Percentiles rank a stretch among this genome's conserved stretches.
Conservation (phyloP, 2,888 invertebrate species). For the Drosophila macrospina region DNA sequence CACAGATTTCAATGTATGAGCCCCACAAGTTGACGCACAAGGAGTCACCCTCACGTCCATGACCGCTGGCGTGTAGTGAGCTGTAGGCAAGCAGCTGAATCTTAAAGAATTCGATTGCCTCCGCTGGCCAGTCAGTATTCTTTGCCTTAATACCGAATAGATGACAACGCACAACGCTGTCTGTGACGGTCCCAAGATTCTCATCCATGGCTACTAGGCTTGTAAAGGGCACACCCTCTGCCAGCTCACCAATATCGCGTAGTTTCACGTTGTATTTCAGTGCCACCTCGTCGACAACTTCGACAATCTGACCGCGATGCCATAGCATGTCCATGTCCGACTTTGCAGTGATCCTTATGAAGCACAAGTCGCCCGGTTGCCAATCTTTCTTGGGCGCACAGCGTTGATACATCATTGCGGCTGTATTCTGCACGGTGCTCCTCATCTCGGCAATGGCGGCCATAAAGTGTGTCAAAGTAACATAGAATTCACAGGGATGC, state of each 20-base stretch:
- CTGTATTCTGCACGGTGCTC: slow-evolving; percentile 86
- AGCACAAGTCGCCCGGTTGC: slow-evolving; percentile 87
- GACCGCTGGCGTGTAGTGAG: slow-evolving; percentile 75
- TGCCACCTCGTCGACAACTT: neutral
- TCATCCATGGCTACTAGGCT: slow-evolving; percentile 85
- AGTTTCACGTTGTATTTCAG: slow-evolving; percentile 86
- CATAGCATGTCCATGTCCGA: slow-evolving; percentile 78
- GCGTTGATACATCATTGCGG: slow-evolving; percentile 1
- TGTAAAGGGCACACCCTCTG: slow-evolving; percentile 80
- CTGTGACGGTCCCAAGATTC: slow-evolving; percentile 86
- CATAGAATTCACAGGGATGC: slow-evolving; percentile 88
- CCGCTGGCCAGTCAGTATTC: slow-evolving; percentile 86
- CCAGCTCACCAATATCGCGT: slow-evolving; percentile 88
- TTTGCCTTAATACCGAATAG: slow-evolving; percentile 90
- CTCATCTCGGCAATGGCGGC: slow-evolving; percentile 86
- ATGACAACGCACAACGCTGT: slow-evolving; percentile 89
- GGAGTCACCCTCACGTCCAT: slow-evolving; percentile 7
- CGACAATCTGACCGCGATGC: slow-evolving; percentile 86
- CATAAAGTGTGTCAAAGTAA: slow-evolving; percentile 86
- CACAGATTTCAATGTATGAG: slow-evolving; percentile 87
- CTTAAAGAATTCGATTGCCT: slow-evolving; percentile 87
- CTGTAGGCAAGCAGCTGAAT: slow-evolving; percentile 87
- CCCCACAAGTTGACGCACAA: slow-evolving; percentile 88
- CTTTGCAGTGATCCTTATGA: slow-evolving; percentile 85
- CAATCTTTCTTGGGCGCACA: slow-evolving; percentile 82